Evolutionary conservation across 2,797 vertebrate species (phyloP).

Genomic region (Micropoecilia bifurca): DNA sequence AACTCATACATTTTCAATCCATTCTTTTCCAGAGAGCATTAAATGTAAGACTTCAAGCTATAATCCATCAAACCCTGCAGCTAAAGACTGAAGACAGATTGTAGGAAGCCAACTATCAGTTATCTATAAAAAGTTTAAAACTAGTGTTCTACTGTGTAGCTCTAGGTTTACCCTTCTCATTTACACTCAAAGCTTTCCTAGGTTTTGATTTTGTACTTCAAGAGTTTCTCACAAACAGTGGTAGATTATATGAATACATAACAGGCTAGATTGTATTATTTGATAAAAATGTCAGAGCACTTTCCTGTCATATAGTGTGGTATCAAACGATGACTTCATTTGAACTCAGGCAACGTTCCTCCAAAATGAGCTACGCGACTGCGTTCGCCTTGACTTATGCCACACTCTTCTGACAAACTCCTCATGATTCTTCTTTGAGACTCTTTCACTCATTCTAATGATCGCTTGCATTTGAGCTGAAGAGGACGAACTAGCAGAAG

Average conservation of each 20-base stretch:
- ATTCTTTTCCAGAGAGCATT: too few relatives aligned
- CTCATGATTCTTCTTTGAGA: constrained; percentile 10
- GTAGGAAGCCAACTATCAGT: not conserved
- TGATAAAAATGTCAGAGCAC: not conserved
- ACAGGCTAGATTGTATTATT: not conserved
- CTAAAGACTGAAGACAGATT: not conserved
- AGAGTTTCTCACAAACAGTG: not conserved
- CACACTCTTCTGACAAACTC: constrained; percentile 13
- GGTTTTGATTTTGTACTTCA: not conserved
- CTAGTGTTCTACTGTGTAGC: not conserved
- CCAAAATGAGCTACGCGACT: not conserved
- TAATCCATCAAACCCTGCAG: not conserved
- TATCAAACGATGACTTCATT: not conserved
- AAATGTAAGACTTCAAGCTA: too few relatives aligned
- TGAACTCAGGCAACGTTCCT: not conserved
- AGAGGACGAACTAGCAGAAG: constrained; percentile 25
- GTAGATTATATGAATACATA: not conserved
- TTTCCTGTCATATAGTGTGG: not conserved
- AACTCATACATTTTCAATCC: not conserved
- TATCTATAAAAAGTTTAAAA: not conserved
- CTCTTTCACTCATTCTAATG: constrained; percentile 19
- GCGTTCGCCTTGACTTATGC: constrained; percentile 5
- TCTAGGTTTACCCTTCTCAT: not conserved
- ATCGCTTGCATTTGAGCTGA: constrained; percentile 36
- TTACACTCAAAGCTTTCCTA: not conserved